A percentile compares a stretch with the other conserved stretches of the same genome.
These are phyloP conservation scores for Doris montereyensis DNA, from an alignment of 2,888 invertebrate genomes.

Conservation along the genomic window DNA sequence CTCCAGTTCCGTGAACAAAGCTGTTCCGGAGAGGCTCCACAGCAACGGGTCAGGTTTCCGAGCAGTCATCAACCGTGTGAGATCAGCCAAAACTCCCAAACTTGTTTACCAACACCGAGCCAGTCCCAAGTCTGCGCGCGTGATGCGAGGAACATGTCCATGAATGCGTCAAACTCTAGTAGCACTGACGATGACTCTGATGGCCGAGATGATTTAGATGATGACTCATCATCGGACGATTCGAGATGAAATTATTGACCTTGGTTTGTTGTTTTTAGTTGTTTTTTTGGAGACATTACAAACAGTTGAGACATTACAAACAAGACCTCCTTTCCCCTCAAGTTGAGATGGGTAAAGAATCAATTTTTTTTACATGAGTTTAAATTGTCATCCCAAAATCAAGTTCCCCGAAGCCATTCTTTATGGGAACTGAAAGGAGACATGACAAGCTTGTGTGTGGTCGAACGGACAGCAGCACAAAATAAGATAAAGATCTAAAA, in stretches of 20 bases:
- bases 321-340: no score
- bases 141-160: conserved; percentile 48
- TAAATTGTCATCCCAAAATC: no score
- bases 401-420: no score
- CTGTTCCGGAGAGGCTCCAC: conserved; percentile 35
- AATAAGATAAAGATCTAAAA: no score
- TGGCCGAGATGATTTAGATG: conserved; percentile 41
- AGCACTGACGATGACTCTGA: conserved; percentile 41
- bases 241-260: conserved; percentile 37
- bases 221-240: conserved; percentile 42
- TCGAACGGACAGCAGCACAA: no score
- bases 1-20: conserved; percentile 42
- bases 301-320: no score
- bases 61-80: conserved; percentile 44
- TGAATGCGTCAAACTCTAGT: conserved; percentile 41
- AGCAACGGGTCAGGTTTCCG: conserved; percentile 37
- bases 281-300: no score
- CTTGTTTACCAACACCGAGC: conserved; percentile 49
- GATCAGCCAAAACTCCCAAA: conserved; percentile 50
- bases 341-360: no score
- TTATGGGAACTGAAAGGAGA: no score
- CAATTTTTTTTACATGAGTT: no score
- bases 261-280: no score
- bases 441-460: no score
- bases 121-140: conserved; percentile 38